Evolutionary conservation across 2,113 vertebrate genomes (phyloP).

Genomic region (Stomatorhinus ivindoensis): DNA sequence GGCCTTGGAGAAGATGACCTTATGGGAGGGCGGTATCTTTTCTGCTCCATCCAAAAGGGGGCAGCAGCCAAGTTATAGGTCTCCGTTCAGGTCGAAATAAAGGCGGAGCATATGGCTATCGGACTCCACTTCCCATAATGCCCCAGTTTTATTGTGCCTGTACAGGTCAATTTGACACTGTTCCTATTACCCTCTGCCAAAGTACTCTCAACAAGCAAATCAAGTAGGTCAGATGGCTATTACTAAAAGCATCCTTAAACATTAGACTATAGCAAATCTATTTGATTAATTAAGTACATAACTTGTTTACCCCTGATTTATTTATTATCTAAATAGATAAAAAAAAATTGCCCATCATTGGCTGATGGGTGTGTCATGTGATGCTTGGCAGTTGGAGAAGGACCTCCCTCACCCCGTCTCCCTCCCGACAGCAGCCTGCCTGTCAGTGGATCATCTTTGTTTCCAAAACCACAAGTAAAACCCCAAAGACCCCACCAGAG

Average conservation of each 20-base stretch:
- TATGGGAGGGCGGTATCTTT: neutral
- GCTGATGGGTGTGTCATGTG: neutral
- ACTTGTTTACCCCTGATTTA: neutral
- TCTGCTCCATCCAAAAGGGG: neutral
- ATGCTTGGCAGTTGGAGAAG: neutral
- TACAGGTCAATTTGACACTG: neutral
- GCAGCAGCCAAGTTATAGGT: neutral
- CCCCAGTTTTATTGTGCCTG: neutral
- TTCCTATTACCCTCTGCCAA: neutral
- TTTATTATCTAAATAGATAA: neutral
- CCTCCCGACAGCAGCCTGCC: neutral
- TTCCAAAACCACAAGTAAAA: neutral
- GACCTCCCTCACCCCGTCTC: neutral
- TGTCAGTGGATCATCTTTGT: constrained; percentile 12
- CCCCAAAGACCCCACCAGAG: neutral
- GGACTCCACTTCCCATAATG: neutral
- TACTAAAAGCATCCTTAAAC: neutral
- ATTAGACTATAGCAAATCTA: neutral
- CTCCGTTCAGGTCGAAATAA: neutral
- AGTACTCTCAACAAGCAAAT: neutral
- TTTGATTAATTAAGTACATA: neutral
- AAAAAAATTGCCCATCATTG: neutral
- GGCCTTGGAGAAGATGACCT: neutral
- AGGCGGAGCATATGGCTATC: neutral
- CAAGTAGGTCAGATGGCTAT: neutral